A percentile compares a stretch with the other conserved stretches of the same genome.
Evolutionary conservation across 2,888 invertebrate species (phyloP).

Genomic region (Branchinecta sandiegonensis): DNA sequence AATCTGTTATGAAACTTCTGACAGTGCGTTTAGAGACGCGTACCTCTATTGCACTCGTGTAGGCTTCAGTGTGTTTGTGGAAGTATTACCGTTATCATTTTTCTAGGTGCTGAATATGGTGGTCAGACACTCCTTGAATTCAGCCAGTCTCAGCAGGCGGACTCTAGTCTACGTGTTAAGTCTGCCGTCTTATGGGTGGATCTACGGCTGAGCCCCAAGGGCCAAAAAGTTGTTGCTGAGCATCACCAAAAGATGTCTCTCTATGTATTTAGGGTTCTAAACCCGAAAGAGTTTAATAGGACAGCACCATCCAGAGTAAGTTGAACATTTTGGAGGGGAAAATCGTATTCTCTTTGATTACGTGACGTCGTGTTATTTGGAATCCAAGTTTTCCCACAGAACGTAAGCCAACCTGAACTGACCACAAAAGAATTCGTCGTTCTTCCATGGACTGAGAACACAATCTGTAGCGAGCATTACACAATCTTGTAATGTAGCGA

Average conservation of each 20-base stretch:
- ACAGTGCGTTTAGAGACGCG: no score
- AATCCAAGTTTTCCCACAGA: no score
- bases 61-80: no score
- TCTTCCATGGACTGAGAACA: no score
- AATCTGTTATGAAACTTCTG: no score
- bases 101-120: constrained; percentile 61
- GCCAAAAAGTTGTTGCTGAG: constrained; percentile 13
- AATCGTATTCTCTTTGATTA: no score
- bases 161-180: constrained; percentile 50
- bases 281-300: constrained; percentile 25
- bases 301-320: not conserved
- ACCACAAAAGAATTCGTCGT: no score
- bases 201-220: constrained; percentile 29
- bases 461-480: no score
- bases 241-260: constrained; percentile 44
- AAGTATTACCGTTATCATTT: constrained; percentile 25
- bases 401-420: no score
- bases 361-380: no score
- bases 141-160: constrained; percentile 48
- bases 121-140: constrained; percentile 74
- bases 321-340: not conserved
- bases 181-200: constrained; percentile 61
- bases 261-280: constrained; percentile 51
- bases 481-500: no score
- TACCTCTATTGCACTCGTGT: no score